Evolutionary conservation across 2,113 vertebrate species (phyloP).

Genomic region (Otus sunia): DNA sequence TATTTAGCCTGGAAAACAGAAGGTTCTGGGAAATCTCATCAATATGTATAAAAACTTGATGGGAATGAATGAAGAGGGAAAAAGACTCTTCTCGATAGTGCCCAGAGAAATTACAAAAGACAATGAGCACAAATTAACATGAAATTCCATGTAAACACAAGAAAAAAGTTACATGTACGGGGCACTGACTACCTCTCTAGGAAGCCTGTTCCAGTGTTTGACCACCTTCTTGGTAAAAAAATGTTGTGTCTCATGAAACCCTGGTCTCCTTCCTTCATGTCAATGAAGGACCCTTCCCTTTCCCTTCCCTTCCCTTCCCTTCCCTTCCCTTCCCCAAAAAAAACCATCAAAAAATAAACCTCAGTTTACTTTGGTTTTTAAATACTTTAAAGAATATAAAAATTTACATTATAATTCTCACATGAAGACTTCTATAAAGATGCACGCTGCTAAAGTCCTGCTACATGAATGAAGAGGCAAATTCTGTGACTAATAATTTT

Average conservation of each 20-base stretch:
- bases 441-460: background rate
- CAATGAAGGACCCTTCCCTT: too few species aligned
- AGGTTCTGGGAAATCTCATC: background rate
- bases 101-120: background rate
- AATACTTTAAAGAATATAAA: background rate
- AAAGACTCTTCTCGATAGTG: background rate
- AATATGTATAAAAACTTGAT: background rate
- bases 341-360: fast-evolving
- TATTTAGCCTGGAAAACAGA: background rate
- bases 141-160: background rate
- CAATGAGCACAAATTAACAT: background rate
- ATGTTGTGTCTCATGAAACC: too few species aligned
- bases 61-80: background rate
- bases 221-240: too few species aligned
- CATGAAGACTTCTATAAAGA: background rate
- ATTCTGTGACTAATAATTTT: background rate
- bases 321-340: too few species aligned
- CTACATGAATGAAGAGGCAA: background rate
- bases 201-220: background rate
- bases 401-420: background rate
- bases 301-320: too few species aligned
- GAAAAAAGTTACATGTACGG: background rate
- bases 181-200: background rate
- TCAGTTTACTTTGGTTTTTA: background rate
- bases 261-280: too few species aligned